phyloP scores from a whole-genome alignment of 1,140 invertebrate genomes.

The Frieseomelitta varia region DNA sequence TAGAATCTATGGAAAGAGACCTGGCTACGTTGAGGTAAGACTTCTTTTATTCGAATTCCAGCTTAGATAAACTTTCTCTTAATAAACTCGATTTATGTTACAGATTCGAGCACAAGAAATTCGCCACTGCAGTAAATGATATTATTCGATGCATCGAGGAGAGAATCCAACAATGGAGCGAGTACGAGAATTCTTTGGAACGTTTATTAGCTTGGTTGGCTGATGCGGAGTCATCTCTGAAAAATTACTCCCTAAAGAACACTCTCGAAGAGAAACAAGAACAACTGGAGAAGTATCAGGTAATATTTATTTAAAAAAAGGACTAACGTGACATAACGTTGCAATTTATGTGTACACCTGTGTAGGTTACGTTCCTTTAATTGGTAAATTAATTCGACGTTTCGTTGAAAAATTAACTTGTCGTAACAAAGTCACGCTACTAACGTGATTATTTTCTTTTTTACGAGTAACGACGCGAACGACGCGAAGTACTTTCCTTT shows the following conservation, averaged over 20 bases:
- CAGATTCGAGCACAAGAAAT: conserved; percentile 91
- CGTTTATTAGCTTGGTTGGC: conserved; percentile 91
- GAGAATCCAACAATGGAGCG: conserved; percentile 93
- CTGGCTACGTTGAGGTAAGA: conserved; percentile 86
- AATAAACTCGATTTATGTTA: conserved; percentile 9
- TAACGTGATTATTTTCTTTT: not conserved
- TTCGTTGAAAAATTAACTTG: not conserved
- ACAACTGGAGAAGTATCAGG: conserved; percentile 94
- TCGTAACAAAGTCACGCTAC: not conserved
- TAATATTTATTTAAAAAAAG: conserved; percentile 74
- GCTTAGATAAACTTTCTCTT: not conserved
- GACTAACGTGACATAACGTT: not conserved
- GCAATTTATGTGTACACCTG: not conserved
- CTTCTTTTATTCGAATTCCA: not conserved
- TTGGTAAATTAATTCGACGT: not conserved
- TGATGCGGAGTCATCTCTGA: conserved; percentile 93
- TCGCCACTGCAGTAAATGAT: conserved; percentile 88
- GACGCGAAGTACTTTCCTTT: not conserved
- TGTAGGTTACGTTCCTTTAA: not conserved
- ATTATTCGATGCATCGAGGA: conserved; percentile 91
- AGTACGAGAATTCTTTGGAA: conserved; percentile 94
- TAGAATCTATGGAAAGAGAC: conserved; percentile 91
- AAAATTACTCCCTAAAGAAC: conserved; percentile 92
- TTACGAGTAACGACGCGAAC: not conserved
- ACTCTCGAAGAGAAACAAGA: conserved; percentile 95